Conservation (phyloP, 2,113 vertebrate species). For the Ammodytes marinus region DNA sequence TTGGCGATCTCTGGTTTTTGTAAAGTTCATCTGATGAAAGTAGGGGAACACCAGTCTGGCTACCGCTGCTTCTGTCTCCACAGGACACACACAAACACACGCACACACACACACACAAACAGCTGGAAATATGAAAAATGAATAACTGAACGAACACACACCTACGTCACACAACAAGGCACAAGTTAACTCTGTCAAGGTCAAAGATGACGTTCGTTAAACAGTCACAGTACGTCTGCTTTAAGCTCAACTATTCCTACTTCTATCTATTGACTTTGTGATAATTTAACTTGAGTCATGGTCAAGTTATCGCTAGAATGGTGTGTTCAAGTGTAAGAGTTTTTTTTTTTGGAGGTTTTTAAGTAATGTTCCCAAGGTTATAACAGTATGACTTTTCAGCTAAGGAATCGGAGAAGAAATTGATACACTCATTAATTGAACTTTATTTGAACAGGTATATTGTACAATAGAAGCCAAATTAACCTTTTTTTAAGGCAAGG, state of each 20-base stretch:
- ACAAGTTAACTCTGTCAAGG: background rate
- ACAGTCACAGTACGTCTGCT: constrained; percentile 3
- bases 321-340: background rate
- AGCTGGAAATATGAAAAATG: background rate
- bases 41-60: constrained; percentile 29
- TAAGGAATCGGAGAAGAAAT: too few relatives aligned
- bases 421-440: too few relatives aligned
- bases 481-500: too few relatives aligned
- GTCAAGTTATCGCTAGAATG: background rate
- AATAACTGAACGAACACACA: too few relatives aligned
- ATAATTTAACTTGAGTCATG: constrained; percentile 6
- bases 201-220: constrained; percentile 13
- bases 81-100: background rate
- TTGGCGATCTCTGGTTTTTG: constrained; percentile 32
- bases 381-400: background rate
- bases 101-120: background rate
- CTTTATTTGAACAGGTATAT: too few relatives aligned
- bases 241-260: too few relatives aligned
- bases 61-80: constrained; percentile 18
- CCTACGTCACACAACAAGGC: background rate
- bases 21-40: constrained; percentile 46
- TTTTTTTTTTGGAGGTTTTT: too few relatives aligned
- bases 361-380: background rate
- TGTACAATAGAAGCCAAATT: too few relatives aligned
- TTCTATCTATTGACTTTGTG: constrained; percentile 25